Evolutionary conservation across 2,888 invertebrate genomes (phyloP), one percentile per base, ranked within the genome.

Genomic region (Polyommatus iphigenia): DNA sequence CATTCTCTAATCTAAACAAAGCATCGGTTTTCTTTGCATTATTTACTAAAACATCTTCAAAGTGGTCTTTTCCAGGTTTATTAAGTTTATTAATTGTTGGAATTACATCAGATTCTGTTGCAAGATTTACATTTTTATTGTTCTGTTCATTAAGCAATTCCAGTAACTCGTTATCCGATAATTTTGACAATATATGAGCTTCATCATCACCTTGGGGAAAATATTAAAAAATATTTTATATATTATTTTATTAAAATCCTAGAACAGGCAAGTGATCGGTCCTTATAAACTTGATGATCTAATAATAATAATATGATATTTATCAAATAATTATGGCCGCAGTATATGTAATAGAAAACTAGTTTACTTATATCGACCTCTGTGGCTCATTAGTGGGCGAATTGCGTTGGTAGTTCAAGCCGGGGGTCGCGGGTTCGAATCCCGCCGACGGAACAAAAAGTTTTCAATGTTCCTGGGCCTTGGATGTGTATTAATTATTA

Each of bases 141-240:
- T 91, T 90, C 81, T 90, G 87, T 36, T 87, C 85, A 57, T 85
- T 89, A 67, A 93, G 84, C 71, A 93, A 82, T 79, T 88, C 88
- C 59, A 93, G 81, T 18, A 93, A 85, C 77, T 92, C 90, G 71
- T 88, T 85, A 78, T 93, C 91, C 13, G 91, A 87, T 80, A 93
- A 83, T 82, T 92, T 92, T 2, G 93, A 91, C 72, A 93, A 85
- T 77, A 93, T 81, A 81, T 89, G 91, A 1, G 88, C 88, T 10
- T 85, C 86, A 73, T 92, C 91, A 77, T 87, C 87, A 80, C 87
- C 93, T 92, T 67, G 67, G 5, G 5, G 5, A 67, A 67, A 83
- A 84, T 81, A 81, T 54, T 73, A 73, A 78, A 41, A 75, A 71
- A 71, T 62, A 0, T 18, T 24, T 77, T 71, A 32, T 76, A 41